Conservation (phyloP, 2,797 vertebrate genomes). For the Pangasius krempfi region DNA sequence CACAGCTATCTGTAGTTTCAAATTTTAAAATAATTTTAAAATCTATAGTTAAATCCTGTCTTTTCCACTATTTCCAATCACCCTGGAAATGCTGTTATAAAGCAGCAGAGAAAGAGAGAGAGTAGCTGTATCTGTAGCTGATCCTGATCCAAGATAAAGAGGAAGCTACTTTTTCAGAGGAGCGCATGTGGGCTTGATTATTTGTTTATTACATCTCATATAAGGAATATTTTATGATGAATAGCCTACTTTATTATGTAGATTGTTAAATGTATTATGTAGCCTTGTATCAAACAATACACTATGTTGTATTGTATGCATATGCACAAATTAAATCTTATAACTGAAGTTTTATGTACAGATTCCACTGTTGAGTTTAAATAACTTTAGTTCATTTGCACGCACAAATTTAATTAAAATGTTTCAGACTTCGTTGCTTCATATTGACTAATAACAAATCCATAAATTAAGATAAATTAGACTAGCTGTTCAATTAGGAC, state of each 20-base stretch:
- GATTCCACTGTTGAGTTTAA: neutral
- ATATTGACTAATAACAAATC: neutral
- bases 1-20: neutral
- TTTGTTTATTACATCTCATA: neutral
- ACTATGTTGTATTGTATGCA: neutral
- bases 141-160: neutral
- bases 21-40: no score
- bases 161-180: neutral
- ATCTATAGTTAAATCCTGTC: neutral
- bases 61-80: neutral
- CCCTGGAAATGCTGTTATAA: neutral
- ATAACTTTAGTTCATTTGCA: neutral
- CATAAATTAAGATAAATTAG: neutral
- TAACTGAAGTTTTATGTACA: neutral
- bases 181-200: no score
- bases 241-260: neutral
- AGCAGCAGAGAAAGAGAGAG: neutral
- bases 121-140: no score
- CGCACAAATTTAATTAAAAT: neutral
- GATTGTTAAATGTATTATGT: neutral
- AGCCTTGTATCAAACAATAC: neutral
- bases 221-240: neutral
- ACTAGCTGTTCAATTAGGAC: neutral
- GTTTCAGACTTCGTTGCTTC: neutral
- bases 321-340: neutral